phyloP scores from a whole-genome alignment of 2,888 invertebrate genomes.

The Zygaena filipendulae region DNA sequence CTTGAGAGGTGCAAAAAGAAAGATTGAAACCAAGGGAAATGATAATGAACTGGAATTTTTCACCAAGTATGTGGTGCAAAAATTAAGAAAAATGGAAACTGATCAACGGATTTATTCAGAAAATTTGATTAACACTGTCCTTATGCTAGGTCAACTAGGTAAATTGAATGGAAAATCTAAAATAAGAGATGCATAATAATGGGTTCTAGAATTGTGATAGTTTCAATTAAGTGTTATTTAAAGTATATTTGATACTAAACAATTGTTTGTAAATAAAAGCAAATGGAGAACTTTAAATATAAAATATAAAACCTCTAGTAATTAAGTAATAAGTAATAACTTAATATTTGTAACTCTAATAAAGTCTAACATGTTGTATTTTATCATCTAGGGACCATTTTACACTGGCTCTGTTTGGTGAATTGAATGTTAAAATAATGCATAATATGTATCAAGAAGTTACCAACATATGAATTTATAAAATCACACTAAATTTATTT shows the following conservation, averaged over 20 bases:
- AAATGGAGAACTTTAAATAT: too few species aligned
- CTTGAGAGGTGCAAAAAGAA: constrained; percentile 32
- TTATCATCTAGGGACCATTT: too few species aligned
- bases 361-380: too few species aligned
- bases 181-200: constrained; percentile 29
- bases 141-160: constrained; percentile 56
- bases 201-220: constrained; percentile 7
- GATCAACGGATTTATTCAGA: constrained; percentile 61
- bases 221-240: constrained; percentile 9
- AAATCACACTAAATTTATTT: too few species aligned
- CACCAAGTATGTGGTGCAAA: constrained; percentile 59
- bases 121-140: constrained; percentile 58
- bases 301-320: too few species aligned
- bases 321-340: too few species aligned
- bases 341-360: too few species aligned
- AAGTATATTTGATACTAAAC: constrained; percentile 20
- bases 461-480: too few species aligned
- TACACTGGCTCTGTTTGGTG: too few species aligned
- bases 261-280: too few species aligned
- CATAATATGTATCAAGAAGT: too few species aligned
- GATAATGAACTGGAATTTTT: constrained; percentile 59
- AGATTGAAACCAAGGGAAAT: constrained; percentile 32
- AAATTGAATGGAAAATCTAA: constrained; percentile 55
- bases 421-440: too few species aligned
- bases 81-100: constrained; percentile 56